Conservation (phyloP, 2,113 vertebrate genomes). For the Solea senegalensis region DNA sequence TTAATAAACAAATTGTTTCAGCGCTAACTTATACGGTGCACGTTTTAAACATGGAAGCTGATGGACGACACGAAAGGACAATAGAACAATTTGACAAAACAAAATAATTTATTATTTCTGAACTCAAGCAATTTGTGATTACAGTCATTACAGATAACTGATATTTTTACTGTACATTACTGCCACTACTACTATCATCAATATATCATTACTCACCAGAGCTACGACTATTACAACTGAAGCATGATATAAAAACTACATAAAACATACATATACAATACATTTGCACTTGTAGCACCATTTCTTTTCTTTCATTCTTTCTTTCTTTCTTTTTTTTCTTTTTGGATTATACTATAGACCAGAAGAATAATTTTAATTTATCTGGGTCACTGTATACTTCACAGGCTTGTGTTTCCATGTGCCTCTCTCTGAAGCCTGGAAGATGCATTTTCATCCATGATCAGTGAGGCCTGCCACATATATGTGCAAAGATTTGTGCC, state of each 20-base stretch:
- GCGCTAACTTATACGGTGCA: no score
- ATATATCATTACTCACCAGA: constrained; percentile 24
- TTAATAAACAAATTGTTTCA: no score
- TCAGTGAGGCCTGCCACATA: constrained; percentile 30
- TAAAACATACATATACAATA: constrained; percentile 59
- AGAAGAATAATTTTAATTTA: constrained; percentile 57
- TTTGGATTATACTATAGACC: constrained; percentile 24
- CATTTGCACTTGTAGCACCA: constrained; percentile 65
- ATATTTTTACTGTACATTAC: constrained; percentile 48
- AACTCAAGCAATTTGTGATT: constrained; percentile 66
- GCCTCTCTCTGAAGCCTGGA: constrained; percentile 55
- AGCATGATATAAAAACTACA: constrained; percentile 45
- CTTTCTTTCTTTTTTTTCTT: no score
- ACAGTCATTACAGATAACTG: constrained; percentile 58
- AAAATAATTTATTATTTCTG: constrained; percentile 76
- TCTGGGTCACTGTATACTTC: constrained; percentile 42
- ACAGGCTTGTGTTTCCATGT: constrained; percentile 59
- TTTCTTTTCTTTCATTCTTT: constrained; percentile 3
- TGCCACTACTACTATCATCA: constrained; percentile 36
- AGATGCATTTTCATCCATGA: constrained; percentile 23
- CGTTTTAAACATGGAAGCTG: not conserved
- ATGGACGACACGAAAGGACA: not conserved
- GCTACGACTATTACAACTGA: constrained; percentile 32
- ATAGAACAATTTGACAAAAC: constrained; percentile 50
- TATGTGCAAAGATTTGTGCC: constrained; percentile 46